These are phyloP conservation scores for Poeciliopsis turrubarensis DNA, from an alignment of 2,113 vertebrate species.

Conservation along the genomic window DNA sequence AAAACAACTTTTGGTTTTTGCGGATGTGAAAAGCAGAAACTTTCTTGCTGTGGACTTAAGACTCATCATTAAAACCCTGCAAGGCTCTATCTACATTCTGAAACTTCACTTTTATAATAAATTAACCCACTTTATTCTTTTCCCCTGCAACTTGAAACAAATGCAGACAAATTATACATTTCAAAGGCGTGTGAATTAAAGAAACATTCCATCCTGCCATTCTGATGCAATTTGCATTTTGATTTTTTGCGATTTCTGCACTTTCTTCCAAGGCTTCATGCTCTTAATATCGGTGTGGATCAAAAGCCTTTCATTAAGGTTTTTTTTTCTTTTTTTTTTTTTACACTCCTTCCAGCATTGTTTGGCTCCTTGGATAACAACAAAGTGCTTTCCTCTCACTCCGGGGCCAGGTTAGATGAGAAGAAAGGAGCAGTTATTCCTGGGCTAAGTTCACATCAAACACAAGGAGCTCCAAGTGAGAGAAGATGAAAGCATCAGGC, in stretches of 20 bases:
- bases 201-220: conserved; percentile 44
- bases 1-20: conserved; percentile 19
- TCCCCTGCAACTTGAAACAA: conserved; percentile 67
- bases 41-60: conserved; percentile 49
- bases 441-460: conserved; percentile 84
- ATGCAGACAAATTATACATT: conserved; percentile 69
- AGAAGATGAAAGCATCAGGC: conserved; percentile 79
- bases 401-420: conserved; percentile 75
- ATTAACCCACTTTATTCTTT: conserved; percentile 50
- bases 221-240: conserved; percentile 74
- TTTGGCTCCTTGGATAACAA: conserved; percentile 80
- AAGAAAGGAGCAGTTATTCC: conserved; percentile 80
- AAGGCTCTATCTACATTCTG: conserved; percentile 61
- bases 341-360: conserved; percentile 77
- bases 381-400: conserved; percentile 75
- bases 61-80: conserved; percentile 69
- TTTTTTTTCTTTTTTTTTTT: conserved; percentile 54
- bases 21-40: conserved; percentile 39
- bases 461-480: conserved; percentile 77
- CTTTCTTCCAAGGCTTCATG: conserved; percentile 60
- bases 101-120: conserved; percentile 59
- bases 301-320: conserved; percentile 79
- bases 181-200: conserved; percentile 68
- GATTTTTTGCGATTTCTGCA: conserved; percentile 73
- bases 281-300: conserved; percentile 74